These are phyloP conservation scores for Porites lobata DNA, from an alignment of 92 coral and sea anemone species.

Conservation along the genomic window DNA sequence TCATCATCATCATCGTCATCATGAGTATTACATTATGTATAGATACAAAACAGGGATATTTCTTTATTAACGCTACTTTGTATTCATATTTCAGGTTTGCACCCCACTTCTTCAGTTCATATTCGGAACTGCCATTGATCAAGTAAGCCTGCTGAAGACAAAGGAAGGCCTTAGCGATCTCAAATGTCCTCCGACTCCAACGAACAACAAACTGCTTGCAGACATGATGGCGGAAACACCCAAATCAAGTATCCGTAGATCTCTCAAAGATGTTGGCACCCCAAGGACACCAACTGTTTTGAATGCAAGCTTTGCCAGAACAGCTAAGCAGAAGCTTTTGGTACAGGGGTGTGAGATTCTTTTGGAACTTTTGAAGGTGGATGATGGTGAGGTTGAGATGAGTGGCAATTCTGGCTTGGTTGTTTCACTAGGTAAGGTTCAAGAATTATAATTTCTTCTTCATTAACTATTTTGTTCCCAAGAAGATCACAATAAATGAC, in stretches of 20 bases:
- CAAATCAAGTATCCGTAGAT: constrained; percentile 82
- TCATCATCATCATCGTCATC: background rate
- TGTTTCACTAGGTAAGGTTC: constrained; percentile 18
- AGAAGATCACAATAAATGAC: no score
- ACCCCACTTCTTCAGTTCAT: constrained; percentile 91
- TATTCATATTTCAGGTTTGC: constrained; percentile 70
- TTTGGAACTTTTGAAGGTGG: constrained; percentile 56
- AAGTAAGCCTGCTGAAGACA: constrained; percentile 76
- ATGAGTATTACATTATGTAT: background rate
- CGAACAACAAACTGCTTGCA: constrained; percentile 72
- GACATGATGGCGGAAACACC: constrained; percentile 79
- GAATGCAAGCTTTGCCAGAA: constrained; percentile 82
- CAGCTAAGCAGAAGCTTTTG: constrained; percentile 70
- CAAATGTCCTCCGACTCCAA: constrained; percentile 92
- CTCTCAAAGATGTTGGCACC: constrained; percentile 84
- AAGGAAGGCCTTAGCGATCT: constrained; percentile 84
- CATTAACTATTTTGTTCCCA: background rate
- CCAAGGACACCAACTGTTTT: constrained; percentile 89
- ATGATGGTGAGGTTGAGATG: constrained; percentile 10
- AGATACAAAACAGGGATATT: background rate
- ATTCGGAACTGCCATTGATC: constrained; percentile 83
- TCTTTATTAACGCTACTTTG: no score
- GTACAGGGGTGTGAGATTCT: constrained; percentile 82
- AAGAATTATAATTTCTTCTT: background rate
- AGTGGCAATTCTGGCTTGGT: constrained; percentile 22